phyloP scores from a whole-genome alignment of 1,140 invertebrate species.

The Drusus annulatus region DNA sequence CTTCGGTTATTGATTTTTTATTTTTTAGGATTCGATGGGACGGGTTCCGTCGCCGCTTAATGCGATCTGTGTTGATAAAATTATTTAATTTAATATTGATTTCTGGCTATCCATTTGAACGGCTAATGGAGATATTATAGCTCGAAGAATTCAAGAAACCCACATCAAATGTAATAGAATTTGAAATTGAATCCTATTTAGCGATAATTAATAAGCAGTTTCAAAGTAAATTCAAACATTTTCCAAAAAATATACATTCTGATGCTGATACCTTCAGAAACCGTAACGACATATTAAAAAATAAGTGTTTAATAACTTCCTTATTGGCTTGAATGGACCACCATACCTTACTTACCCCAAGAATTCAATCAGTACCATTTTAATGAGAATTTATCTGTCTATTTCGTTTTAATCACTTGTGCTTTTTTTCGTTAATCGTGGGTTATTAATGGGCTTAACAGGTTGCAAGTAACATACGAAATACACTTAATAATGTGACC shows the following conservation, averaged over 20 bases:
- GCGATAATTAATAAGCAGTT: conserved; percentile 2
- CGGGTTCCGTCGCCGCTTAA: conserved; percentile 6
- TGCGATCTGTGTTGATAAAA: conserved; percentile 1
- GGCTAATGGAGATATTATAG: conserved; percentile 7
- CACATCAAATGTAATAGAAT: conserved; percentile 9
- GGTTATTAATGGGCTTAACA: no score
- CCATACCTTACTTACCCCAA: no score
- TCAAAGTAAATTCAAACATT: background rate
- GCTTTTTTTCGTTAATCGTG: no score
- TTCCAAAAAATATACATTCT: background rate
- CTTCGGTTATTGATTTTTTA: conserved; percentile 12
- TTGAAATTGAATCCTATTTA: background rate
- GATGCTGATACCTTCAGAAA: no score
- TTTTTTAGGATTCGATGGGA: background rate
- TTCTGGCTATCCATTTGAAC: background rate
- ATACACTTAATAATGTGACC: no score
- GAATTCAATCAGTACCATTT: no score
- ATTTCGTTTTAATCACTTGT: no score
- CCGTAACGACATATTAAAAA: background rate
- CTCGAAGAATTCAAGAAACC: conserved; percentile 6
- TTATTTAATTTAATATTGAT: conserved; percentile 6
- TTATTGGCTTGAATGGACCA: background rate
- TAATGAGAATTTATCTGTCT: no score
- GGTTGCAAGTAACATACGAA: no score
- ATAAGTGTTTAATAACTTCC: conserved; percentile 4